Evolutionary conservation across 2,797 vertebrate genomes (phyloP), one percentile per base, ranked within the genome.

Genomic region (Propithecus perrieri): DNA sequence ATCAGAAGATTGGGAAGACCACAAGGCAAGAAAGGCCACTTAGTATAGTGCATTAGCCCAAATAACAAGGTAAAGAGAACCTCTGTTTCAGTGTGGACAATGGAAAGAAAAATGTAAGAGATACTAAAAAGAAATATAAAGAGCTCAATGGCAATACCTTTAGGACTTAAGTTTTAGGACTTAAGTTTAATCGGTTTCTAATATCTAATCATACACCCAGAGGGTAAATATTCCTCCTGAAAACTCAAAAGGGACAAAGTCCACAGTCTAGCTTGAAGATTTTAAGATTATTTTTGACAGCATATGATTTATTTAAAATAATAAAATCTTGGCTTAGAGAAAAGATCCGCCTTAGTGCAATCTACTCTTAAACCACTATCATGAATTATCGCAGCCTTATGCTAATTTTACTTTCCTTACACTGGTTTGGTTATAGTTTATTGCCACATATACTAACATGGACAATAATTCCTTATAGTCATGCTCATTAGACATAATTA

Each of bases 401-500:
- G 67, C 92, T 63, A 97, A 53, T 79, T 50, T 96, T 46, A 53
- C 28, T 90, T 98, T 93, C 95, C 74, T 97, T 95, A 81, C 67
- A 97, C 50, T 53, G 88, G 74, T 95, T 91, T 90, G 87, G 59
- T 10, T 97, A 91, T 86, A 88, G 55, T 55, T 97, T 67, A 95
- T 90, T 97, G 46, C 78, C 78, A 79, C 81, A 89, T 80, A 88
- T 75, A 41, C 92, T 97, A 96, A 93, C 91, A 97, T 35, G 83
- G 71, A 97, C 59, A 93, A 67, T 95, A 97, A 96, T 94, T 80
- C 63, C 75, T 95, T 89, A 92, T 93, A 96, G 86, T 84, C 86
- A 95, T 95, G 46, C 33, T 93, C 83, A 53, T 79, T 76, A 84
- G 43, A 74, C 35, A 59, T 84, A 67, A 67, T 22, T 78, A 83